A percentile compares a stretch with the other conserved stretches of the same genome.
Evolutionary conservation across 2,888 invertebrate genomes (phyloP).

Genomic region (Himalopsyche anomala): DNA sequence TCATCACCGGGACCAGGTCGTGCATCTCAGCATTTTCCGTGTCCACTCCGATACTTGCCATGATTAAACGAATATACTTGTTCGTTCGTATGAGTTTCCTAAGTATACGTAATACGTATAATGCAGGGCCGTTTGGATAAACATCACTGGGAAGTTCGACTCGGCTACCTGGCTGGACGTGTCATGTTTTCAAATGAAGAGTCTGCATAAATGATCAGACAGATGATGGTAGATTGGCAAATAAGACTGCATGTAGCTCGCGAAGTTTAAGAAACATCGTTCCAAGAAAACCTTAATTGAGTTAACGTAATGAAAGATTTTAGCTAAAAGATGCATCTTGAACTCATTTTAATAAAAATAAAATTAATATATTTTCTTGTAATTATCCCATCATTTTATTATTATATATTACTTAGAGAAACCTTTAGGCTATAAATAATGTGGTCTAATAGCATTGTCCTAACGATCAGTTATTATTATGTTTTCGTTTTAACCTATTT

Average conservation of each 20-base stretch:
- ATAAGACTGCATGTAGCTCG: not conserved
- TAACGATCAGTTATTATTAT: too few species aligned
- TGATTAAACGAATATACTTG: slow-evolving; percentile 33
- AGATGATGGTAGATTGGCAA: slow-evolving; percentile 15
- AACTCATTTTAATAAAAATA: too few species aligned
- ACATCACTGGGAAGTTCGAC: slow-evolving; percentile 20
- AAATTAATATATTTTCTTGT: too few species aligned
- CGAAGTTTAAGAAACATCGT: too few species aligned
- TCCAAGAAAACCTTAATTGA: too few species aligned
- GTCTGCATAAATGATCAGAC: slow-evolving; percentile 4
- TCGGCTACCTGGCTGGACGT: slow-evolving; percentile 36
- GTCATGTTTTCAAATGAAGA: slow-evolving; percentile 50
- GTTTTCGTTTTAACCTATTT: too few species aligned
- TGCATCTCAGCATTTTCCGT: not conserved
- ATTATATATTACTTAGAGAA: too few species aligned
- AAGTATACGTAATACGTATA: not conserved
- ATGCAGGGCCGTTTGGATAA: slow-evolving; percentile 13
- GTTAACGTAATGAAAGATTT: too few species aligned
- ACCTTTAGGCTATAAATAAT: too few species aligned
- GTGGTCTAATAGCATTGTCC: too few species aligned
- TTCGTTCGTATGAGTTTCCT: not conserved
- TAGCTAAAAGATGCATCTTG: too few species aligned
- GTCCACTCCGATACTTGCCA: slow-evolving; percentile 5
- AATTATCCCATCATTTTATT: too few species aligned
- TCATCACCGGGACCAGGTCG: not conserved